Evolutionary conservation across 2,888 invertebrate genomes (phyloP).

Genomic region (Callyntrura guangdongensis): DNA sequence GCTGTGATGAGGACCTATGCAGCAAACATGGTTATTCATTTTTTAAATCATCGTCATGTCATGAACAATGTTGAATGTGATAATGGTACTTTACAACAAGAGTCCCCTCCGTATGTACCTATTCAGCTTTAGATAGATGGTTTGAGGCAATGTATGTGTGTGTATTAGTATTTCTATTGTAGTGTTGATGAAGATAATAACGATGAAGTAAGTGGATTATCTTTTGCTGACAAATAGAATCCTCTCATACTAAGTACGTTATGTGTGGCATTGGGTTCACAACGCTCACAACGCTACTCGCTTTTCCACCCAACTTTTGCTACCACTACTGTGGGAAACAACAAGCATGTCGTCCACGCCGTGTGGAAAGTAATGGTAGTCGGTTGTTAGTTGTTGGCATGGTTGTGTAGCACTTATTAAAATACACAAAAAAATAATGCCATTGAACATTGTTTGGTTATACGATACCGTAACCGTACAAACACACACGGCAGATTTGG

Average conservation of each 20-base stretch:
- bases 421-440: background rate
- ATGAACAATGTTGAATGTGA: too few species aligned
- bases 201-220: conserved; percentile 22
- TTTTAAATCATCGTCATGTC: too few species aligned
- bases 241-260: background rate
- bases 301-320: too few species aligned
- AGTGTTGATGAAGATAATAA: background rate
- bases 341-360: conserved; percentile 2
- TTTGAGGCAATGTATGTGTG: too few species aligned
- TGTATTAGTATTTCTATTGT: background rate
- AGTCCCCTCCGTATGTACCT: too few species aligned
- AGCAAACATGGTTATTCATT: too few species aligned
- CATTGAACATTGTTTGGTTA: conserved; percentile 29
- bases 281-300: background rate
- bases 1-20: too few species aligned
- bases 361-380: background rate
- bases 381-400: background rate
- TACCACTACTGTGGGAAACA: background rate
- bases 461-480: background rate
- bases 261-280: background rate
- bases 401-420: too few species aligned
- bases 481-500: background rate
- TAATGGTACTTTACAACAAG: too few species aligned
- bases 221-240: conserved; percentile 12
- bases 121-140: too few species aligned